These are phyloP conservation scores for Argynnis bischoffii DNA, from an alignment of 2,888 invertebrate genomes.

Conservation along the genomic window DNA sequence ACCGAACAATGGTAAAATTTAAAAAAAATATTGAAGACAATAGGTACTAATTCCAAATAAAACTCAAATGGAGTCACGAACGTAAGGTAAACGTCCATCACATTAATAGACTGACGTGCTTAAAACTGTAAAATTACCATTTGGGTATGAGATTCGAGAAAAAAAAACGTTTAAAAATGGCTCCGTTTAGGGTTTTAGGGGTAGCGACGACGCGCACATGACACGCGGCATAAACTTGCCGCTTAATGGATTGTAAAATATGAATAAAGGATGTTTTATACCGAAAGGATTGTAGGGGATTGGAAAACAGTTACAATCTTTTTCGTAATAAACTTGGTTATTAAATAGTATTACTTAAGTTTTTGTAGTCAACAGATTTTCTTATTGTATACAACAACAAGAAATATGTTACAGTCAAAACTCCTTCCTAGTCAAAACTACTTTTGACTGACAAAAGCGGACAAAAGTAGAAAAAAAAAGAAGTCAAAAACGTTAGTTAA, in stretches of 20 bases:
- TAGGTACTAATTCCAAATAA: slow-evolving; percentile 56
- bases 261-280: slow-evolving; percentile 31
- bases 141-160: slow-evolving; percentile 60
- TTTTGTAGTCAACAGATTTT: too few species aligned
- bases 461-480: too few species aligned
- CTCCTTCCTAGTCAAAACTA: too few species aligned
- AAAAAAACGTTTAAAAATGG: slow-evolving; percentile 53
- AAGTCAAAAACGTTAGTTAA: too few species aligned
- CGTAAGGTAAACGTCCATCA: slow-evolving; percentile 60
- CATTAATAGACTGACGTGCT: slow-evolving; percentile 79
- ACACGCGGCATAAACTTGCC: slow-evolving; percentile 53
- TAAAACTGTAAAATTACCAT: slow-evolving; percentile 80
- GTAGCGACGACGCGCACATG: slow-evolving; percentile 58
- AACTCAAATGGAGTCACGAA: slow-evolving; percentile 68
- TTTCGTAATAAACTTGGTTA: too few species aligned
- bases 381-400: too few species aligned
- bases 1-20: slow-evolving; percentile 42
- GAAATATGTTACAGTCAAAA: too few species aligned
- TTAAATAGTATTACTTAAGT: too few species aligned
- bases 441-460: too few species aligned
- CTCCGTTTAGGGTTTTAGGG: slow-evolving; percentile 58
- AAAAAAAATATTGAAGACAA: slow-evolving; percentile 47
- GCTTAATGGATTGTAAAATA: slow-evolving; percentile 64
- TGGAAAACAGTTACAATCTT: not conserved
- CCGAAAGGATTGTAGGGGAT: slow-evolving; percentile 11